phyloP scores from a whole-genome alignment of 2,797 vertebrate species.

The Antrozous pallidus region DNA sequence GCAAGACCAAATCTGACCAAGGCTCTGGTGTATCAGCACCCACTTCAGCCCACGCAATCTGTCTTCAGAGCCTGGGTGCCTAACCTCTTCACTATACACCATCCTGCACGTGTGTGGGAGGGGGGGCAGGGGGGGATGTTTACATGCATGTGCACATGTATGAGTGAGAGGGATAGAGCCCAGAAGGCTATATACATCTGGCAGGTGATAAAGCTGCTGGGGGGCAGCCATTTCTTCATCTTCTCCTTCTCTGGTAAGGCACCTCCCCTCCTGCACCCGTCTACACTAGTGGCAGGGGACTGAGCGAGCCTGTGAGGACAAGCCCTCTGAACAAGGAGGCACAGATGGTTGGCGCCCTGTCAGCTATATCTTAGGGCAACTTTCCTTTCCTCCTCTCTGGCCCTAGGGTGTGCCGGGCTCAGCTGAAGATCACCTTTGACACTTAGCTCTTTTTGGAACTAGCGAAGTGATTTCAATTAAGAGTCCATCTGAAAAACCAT shows the following conservation, averaged over 20 bases:
- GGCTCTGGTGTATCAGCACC: no score
- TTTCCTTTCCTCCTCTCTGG: neutral
- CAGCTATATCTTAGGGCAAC: no score
- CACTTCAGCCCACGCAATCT: neutral
- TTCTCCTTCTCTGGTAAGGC: neutral
- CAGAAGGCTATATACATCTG: neutral
- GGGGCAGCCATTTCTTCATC: neutral
- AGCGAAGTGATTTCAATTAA: neutral
- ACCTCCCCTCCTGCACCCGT: neutral
- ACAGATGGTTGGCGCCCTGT: neutral
- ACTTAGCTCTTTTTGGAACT: neutral
- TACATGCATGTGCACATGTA: neutral
- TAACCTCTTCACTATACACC: neutral
- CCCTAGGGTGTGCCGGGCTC: neutral
- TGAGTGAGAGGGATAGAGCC: neutral
- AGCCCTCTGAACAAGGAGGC: neutral
- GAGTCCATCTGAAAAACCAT: neutral
- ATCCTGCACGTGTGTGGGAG: neutral
- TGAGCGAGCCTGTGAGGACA: neutral
- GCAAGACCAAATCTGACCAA: neutral
- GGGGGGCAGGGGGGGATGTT: fast-evolving
- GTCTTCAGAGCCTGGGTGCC: neutral
- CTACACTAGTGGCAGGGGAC: neutral
- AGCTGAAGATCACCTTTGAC: neutral
- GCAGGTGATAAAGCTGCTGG: neutral